phyloP scores from a whole-genome alignment of 1,140 invertebrate genomes.

The Oedothorax gibbosus region DNA sequence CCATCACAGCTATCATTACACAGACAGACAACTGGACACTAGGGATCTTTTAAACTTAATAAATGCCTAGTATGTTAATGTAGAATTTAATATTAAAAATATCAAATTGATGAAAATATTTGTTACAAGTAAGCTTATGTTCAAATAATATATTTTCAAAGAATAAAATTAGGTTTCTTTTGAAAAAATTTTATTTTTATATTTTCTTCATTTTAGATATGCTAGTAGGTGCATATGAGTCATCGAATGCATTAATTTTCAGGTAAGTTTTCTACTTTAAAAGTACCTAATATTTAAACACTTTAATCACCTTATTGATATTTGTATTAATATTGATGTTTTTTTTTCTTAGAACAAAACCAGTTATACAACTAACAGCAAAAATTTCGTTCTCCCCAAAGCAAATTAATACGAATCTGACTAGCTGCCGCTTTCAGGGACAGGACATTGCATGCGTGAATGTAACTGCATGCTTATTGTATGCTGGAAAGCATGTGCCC shows the following conservation, averaged over 20 bases:
- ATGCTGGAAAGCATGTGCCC: conserved; percentile 43
- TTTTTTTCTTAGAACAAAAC: conserved; percentile 26
- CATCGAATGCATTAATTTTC: conserved; percentile 52
- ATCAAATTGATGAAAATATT: too few species aligned
- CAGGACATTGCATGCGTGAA: conserved; percentile 37
- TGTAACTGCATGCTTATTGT: conserved; percentile 46
- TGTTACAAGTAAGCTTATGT: too few species aligned
- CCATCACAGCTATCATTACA: too few species aligned
- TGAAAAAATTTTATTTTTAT: background rate
- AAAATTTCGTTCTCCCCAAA: conserved; percentile 31
- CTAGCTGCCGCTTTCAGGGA: conserved; percentile 32
- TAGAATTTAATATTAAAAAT: too few species aligned
- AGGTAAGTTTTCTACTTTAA: conserved; percentile 35
- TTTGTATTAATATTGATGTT: background rate
- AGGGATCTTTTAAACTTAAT: too few species aligned
- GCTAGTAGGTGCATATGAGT: conserved; percentile 51
- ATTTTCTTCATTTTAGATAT: conserved; percentile 47
- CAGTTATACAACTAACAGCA: conserved; percentile 33
- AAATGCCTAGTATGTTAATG: too few species aligned
- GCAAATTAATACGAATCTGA: conserved; percentile 51
- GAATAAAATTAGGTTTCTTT: background rate
- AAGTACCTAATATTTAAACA: too few species aligned
- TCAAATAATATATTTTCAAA: too few species aligned
- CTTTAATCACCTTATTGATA: background rate
- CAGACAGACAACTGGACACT: too few species aligned